Base-by-base conservation (phyloP, 2,888 invertebrate species). In the Diarsia mendica region DNA sequence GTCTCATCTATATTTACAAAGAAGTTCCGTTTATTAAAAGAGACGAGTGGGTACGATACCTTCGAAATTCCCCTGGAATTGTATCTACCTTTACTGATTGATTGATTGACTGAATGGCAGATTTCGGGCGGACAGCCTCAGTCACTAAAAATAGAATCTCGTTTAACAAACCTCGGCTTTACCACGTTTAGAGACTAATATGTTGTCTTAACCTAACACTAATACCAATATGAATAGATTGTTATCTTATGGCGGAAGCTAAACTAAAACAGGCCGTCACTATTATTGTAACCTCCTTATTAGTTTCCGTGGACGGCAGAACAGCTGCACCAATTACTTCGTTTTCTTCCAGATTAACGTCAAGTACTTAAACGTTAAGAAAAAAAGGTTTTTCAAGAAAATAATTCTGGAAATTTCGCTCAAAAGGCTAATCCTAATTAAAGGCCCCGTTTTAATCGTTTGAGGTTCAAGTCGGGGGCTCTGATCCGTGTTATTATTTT, bases 361-460 rank as follows among this genome's bases (percentile, higher is more conserved):
- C 13, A 18, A 67, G 63, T 55, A 48, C 39, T 66, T 13, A 70
- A 76, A 51, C 39, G 49, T 63, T n/a, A 33, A 53, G 28, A 53
- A 13, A 66, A 67, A 63, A 75, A 75, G 15, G 20, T 58, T 82
- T 61, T 53, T 60, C 23, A 28, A 58, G 63, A 67, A 64, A 74
- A 73, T 65, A n/a, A 28, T 74, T 61, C 49, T 9, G 58, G 46
- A 72, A 51, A 63, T 53, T 79, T 60, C 23, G 65, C 55, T 23
- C 60, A 39, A 67, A 58, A 55, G 58, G 20, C 60, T 82, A 65
- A 76, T 76, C 82, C 63, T 60, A 78, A 82, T 82, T 77, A 60
- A 23, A 70, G 39, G n/a, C 53, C 44, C 53, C 33, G 28, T 78
- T 80, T 77, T 82, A 71, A 83, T 70, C 67, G 77, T 65, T 69